Conservation (phyloP, 2,113 vertebrate genomes). For the Dendrocopos noguchii region DNA sequence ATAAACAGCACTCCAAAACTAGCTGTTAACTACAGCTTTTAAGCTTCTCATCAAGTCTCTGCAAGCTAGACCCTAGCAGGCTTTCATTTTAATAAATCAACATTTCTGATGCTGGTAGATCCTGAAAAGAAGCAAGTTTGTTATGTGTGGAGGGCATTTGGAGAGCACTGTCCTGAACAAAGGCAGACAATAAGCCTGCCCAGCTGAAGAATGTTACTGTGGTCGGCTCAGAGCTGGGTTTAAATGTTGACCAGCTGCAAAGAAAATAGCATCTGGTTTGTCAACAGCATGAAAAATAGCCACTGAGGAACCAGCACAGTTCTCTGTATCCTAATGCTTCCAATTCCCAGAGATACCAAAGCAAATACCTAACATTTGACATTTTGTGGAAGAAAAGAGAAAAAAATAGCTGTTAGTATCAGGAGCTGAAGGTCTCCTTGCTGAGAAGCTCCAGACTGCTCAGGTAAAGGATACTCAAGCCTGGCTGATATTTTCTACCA, state of each 20-base stretch:
- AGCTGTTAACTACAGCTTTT: not conserved
- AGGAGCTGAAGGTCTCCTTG: not conserved
- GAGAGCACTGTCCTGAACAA: not conserved
- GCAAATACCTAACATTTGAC: not conserved
- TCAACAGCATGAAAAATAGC: not conserved
- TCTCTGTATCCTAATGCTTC: not conserved
- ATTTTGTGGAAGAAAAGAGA: not conserved
- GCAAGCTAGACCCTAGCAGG: not conserved
- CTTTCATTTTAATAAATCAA: not conserved
- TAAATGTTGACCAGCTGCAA: constrained; percentile 2
- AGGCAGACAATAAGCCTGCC: not conserved
- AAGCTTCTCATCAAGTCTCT: not conserved
- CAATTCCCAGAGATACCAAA: not conserved
- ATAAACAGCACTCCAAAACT: not conserved
- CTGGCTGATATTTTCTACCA: not conserved
- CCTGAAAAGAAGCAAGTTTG: not conserved
- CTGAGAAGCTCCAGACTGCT: not conserved
- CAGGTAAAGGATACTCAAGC: not conserved
- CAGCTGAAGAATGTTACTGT: not conserved
- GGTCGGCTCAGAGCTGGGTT: not conserved
- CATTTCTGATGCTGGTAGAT: not conserved
- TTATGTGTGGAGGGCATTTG: not conserved
- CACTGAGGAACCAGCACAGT: not conserved
- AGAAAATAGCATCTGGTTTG: constrained; percentile 16
- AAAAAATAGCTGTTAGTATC: not conserved